phyloP scores from a whole-genome alignment of 2,797 vertebrate species.

The Pygocentrus nattereri region DNA sequence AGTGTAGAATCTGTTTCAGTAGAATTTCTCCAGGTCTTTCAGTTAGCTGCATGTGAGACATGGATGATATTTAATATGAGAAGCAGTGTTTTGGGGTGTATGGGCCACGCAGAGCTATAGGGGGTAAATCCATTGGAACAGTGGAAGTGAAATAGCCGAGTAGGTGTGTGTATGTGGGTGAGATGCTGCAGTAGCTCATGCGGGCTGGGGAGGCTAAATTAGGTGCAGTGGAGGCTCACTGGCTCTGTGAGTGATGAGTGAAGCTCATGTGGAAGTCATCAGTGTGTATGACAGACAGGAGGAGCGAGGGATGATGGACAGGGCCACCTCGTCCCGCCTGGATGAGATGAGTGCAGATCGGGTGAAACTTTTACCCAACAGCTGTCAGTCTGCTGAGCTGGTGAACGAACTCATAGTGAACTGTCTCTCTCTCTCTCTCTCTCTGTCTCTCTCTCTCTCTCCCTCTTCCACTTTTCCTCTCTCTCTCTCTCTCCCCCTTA shows the following conservation, averaged over 20 bases:
- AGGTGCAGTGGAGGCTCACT: slow-evolving; percentile 14
- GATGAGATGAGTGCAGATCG: slow-evolving; percentile 42
- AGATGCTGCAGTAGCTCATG: background rate
- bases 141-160: background rate
- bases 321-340: slow-evolving; percentile 27
- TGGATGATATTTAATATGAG: no score
- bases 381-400: slow-evolving; percentile 48
- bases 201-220: slow-evolving; percentile 3
- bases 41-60: no score
- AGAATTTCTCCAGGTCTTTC: no score
- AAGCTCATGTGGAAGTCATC: slow-evolving; percentile 16
- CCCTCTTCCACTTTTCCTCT: background rate
- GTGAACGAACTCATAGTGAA: slow-evolving; percentile 21
- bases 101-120: no score
- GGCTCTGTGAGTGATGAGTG: slow-evolving; percentile 13
- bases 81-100: no score
- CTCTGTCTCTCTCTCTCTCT: background rate
- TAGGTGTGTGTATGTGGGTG: background rate
- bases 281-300: slow-evolving; percentile 28
- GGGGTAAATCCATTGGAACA: no score
- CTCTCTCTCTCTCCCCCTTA: background rate
- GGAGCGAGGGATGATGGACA: slow-evolving; percentile 48
- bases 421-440: slow-evolving; percentile 18
- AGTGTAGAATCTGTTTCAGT: no score
- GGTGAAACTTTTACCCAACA: slow-evolving; percentile 29